Percentiles rank a stretch among this genome's conserved stretches.
Evolutionary conservation across 2,113 vertebrate species (phyloP).

Genomic region (Menidia beryllina): DNA sequence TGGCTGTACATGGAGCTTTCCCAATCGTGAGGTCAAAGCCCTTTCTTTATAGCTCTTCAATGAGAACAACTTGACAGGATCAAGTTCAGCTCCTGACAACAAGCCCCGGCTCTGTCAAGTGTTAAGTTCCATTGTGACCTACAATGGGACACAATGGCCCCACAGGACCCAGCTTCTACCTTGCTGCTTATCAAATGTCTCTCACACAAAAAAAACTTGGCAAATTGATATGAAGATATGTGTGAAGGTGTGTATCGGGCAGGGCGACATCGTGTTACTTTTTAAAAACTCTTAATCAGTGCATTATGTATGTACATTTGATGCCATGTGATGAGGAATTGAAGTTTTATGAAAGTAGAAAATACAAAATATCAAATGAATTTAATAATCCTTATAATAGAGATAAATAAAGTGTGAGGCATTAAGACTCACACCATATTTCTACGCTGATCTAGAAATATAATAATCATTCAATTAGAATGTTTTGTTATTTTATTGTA

Average conservation of each 20-base stretch:
- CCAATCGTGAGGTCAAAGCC: slow-evolving; percentile 70
- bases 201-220: slow-evolving; percentile 44
- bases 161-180: slow-evolving; percentile 57
- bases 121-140: slow-evolving; percentile 84
- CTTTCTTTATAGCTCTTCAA: slow-evolving; percentile 72
- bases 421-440: too few species aligned
- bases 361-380: too few species aligned
- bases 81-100: slow-evolving; percentile 83
- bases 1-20: slow-evolving; percentile 34
- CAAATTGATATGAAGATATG: slow-evolving; percentile 58
- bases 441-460: too few species aligned
- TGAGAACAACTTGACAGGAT: slow-evolving; percentile 79
- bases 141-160: slow-evolving; percentile 77
- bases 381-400: too few species aligned
- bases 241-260: not conserved
- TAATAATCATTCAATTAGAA: too few species aligned
- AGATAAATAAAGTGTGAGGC: too few species aligned
- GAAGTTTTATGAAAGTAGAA: too few species aligned
- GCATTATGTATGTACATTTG: too few species aligned
- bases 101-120: slow-evolving; percentile 79
- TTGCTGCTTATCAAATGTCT: slow-evolving; percentile 60
- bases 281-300: not conserved
- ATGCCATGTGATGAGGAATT: too few species aligned
- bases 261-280: not conserved
- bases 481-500: too few species aligned